Base-by-base conservation (phyloP, 2,797 vertebrate genomes). In the Limosa lapponica region DNA sequence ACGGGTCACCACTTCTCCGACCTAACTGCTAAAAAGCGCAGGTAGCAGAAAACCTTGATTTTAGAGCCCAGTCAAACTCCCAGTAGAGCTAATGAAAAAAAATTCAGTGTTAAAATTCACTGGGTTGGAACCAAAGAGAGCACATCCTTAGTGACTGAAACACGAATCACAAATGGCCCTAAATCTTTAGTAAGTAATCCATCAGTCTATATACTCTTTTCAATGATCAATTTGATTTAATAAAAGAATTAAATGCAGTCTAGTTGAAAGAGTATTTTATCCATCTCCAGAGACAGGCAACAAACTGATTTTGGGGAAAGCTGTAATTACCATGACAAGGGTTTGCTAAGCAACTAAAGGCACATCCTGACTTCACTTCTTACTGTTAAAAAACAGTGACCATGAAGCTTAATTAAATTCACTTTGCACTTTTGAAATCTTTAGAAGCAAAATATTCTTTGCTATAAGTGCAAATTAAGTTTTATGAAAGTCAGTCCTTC, bases 401-500 rank as follows among this genome's bases (percentile, higher is more conserved):
- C 78, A 22, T 69, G 54, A 74, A 59, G 9, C 49, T 82, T 84
- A 91, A 90, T 95, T 83, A 86, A 87, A 85, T 71, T 87, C 44
- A 51, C 37, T 90, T 92, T 51, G 32, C 14, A 89, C 20, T 85
- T 91, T 62, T 81, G 57, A 79, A 86, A 92, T 46, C 58, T 89
- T 73, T 75, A 82, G 81, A 88, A 87, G 59, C 8, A 89, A 92
- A 82, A 61, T 78, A 79, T 30, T 64, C 46, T 81, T 71, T 85
- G 17, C 49, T 71, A 18, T 57, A 82, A 78, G 59, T 77, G 59
- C 58, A 90, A 90, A 89, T 79, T 62, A 92, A 27, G 61, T 96
- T 87, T 94, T 89, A 72, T 62, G 61, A 89, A 95, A 95, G 82
- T 85, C 20, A 27, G 49, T 82, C 28, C 57, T 93, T 92, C 77